Base-by-base conservation (phyloP, 2,113 vertebrate species). In the Ifrita kowaldi region DNA sequence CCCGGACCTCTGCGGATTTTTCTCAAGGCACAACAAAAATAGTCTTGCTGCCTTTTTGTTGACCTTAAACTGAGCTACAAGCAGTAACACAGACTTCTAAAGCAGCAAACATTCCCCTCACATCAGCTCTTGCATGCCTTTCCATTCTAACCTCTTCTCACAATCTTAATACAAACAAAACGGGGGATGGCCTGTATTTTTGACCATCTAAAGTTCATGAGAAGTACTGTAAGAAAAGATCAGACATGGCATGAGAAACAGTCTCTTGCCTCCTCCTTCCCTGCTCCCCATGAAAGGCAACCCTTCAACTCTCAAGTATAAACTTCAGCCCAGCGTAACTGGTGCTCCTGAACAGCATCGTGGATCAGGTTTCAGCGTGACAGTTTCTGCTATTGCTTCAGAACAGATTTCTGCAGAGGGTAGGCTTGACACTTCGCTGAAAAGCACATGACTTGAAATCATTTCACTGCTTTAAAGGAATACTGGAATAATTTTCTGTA, bases 201-300 rank as follows among this genome's bases (percentile, higher is more conserved):
- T 37, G 26, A 35, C 23, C 33, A 64, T 9, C 26, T 35, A 5
- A 68, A 60, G 28, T 12, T 68, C 24, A 20, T 4, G 7, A 88
- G 18, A 41, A 32, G 11, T 26, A 37, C 24, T 12, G 8, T 28
- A 23, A 68, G 64, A 56, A 32, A 57, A 3, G 22, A 21, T 24
- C 41, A 69, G 23, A 23, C 3, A 1, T 3, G 3, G 17, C 27
- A 49, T 0, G 1, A 23, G 11, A 73, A 76, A 35, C 19, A 19
- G 5, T 32, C 17, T 65, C n/a, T 22, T 74, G 11, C 84, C n/a
- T 41, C 44, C 24, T 69, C 37, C 18, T 42, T 46, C 30, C 32
- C 33, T 35, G 32, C 32, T 62, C 20, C 20, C 12, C 1, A 0
- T 16, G 49, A 67, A 76, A 52, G 3, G 10, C 39, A 79, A 6